These are phyloP conservation scores for Autographa pulchrina DNA, from an alignment of 2,888 invertebrate species.

Conservation along the genomic window DNA sequence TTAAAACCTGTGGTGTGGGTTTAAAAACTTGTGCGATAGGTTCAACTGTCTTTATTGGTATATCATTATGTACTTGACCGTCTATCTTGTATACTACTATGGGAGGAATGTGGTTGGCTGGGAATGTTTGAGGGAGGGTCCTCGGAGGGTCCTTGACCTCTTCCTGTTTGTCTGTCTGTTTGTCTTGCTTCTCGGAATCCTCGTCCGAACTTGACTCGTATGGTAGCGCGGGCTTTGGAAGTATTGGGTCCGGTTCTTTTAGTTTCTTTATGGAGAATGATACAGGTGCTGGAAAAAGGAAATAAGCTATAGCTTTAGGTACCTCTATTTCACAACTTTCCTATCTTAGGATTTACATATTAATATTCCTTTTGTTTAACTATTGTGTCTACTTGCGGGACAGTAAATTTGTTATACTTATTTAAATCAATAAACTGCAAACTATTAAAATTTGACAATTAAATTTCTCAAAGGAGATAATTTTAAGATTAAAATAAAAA, in stretches of 20 bases:
- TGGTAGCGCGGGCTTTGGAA: conserved; percentile 93
- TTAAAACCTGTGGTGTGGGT: conserved; percentile 44
- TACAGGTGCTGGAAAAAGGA: conserved; percentile 90
- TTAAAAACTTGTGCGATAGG: conserved; percentile 18
- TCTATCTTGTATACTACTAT: conserved; percentile 81
- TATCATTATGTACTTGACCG: conserved; percentile 64
- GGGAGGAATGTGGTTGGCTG: conserved; percentile 69
- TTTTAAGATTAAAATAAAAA: no score
- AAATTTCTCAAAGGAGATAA: no score
- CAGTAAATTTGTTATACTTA: no score
- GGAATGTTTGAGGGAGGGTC: conserved; percentile 55
- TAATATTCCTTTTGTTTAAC: no score
- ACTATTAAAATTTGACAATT: no score
- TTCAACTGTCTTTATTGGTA: conserved; percentile 63
- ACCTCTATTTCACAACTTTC: no score
- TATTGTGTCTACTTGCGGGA: no score
- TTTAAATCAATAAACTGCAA: no score
- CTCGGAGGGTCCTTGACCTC: conserved; percentile 57
- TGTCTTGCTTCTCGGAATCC: conserved; percentile 75
- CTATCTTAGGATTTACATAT: no score
- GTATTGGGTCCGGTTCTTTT: conserved; percentile 91
- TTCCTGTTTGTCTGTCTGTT: conserved; percentile 61
- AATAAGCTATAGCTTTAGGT: no score
- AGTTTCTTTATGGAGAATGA: conserved; percentile 96
- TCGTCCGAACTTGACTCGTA: conserved; percentile 94